These are phyloP conservation scores for Hephaestus fuliginosus DNA, from an alignment of 2,797 vertebrate genomes.

Conservation along the genomic window DNA sequence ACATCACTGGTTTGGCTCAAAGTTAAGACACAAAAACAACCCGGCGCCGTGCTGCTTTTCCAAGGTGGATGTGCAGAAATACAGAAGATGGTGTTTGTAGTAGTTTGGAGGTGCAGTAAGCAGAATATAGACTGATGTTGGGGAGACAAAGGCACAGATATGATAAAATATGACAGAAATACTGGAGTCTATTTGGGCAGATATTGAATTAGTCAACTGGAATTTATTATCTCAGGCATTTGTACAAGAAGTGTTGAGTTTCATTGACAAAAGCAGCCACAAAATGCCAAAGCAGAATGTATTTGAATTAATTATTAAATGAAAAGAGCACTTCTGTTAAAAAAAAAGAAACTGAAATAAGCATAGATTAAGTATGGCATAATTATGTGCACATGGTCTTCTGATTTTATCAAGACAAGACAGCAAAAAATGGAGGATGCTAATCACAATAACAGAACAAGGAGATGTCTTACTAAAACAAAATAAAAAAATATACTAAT, in stretches of 20 bases:
- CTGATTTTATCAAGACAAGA: neutral
- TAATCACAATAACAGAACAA: neutral
- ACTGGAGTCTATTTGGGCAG: neutral
- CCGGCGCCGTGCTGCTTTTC: neutral
- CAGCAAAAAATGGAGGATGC: neutral
- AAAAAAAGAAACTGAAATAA: neutral
- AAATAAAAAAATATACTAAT: neutral
- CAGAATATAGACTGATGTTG: neutral
- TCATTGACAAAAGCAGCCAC: neutral
- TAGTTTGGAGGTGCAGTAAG: neutral
- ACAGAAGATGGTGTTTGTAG: constrained; percentile 1
- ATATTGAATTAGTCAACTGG: neutral
- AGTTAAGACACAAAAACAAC: constrained; percentile 38
- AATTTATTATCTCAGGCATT: neutral
- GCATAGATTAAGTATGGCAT: too few relatives aligned
- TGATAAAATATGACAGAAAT: too few relatives aligned
- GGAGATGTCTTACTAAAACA: neutral
- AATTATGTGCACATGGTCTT: neutral
- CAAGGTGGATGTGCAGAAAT: neutral
- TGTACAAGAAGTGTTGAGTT: neutral
- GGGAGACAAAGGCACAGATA: neutral
- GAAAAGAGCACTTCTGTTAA: neutral
- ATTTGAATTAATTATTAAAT: neutral
- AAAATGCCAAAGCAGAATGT: neutral
- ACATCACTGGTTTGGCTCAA: constrained; percentile 27